phyloP scores from a whole-genome alignment of 2,888 invertebrate genomes.

The Anarsia innoxiella region DNA sequence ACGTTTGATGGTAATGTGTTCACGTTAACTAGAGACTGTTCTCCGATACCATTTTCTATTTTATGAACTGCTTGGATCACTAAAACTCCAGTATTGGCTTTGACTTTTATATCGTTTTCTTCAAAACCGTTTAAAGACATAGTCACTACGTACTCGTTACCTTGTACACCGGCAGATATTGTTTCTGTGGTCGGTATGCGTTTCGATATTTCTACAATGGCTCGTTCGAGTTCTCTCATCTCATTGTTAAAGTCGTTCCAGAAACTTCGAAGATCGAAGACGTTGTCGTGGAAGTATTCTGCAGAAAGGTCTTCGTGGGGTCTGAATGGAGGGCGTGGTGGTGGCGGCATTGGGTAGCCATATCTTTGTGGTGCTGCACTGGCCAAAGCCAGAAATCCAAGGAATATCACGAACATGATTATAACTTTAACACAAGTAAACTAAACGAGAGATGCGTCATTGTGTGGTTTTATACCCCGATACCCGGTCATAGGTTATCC shows the following conservation, averaged over 20 bases:
- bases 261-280: slow-evolving; percentile 48
- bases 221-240: slow-evolving; percentile 36
- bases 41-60: slow-evolving; percentile 15
- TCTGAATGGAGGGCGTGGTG: slow-evolving; percentile 9
- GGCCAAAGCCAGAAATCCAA: slow-evolving; percentile 36
- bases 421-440: no score
- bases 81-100: slow-evolving; percentile 45
- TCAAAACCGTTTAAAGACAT: slow-evolving; percentile 41
- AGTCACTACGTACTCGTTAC: slow-evolving; percentile 42
- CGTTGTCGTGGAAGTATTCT: slow-evolving; percentile 25
- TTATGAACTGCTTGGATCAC: slow-evolving; percentile 52
- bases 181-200: slow-evolving; percentile 32
- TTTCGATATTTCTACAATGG: slow-evolving; percentile 34
- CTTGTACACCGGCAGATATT: slow-evolving; percentile 31
- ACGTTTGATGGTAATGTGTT: slow-evolving; percentile 40
- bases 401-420: slow-evolving; percentile 33
- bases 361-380: slow-evolving; percentile 40
- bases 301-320: slow-evolving; percentile 12
- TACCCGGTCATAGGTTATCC: no score
- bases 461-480: no score
- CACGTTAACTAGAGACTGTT: slow-evolving; percentile 38
- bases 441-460: no score
- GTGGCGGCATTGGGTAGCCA: slow-evolving; percentile 13
- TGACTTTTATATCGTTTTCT: slow-evolving; percentile 54
- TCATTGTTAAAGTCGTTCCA: slow-evolving; percentile 42